Percentiles rank a stretch among this genome's conserved stretches.
Conservation (phyloP, 2,113 vertebrate species). For the Sciurus niger region DNA sequence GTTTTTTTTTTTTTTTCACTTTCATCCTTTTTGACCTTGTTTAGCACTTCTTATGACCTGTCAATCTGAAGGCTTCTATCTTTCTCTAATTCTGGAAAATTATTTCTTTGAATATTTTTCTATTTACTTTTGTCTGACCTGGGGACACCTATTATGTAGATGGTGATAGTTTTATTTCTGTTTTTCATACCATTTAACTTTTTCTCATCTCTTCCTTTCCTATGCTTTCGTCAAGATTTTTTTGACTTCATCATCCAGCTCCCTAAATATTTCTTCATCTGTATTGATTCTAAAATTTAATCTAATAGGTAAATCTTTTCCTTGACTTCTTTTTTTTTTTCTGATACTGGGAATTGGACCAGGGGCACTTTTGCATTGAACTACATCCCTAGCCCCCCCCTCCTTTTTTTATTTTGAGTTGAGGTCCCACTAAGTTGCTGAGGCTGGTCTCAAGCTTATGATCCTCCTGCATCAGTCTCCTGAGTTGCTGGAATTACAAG, state of each 20-base stretch:
- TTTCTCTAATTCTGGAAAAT: constrained; percentile 30
- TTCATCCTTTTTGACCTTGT: neutral
- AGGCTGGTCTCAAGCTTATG: neutral
- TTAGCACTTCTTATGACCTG: neutral
- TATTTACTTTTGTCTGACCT: neutral
- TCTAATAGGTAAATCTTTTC: neutral
- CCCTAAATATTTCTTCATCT: neutral
- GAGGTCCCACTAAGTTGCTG: neutral
- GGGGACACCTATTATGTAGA: neutral
- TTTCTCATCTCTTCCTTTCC: constrained; percentile 26
- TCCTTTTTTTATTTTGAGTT: neutral
- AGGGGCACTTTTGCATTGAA: neutral
- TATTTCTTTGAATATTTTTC: neutral
- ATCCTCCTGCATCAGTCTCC: neutral
- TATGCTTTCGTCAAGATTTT: neutral
- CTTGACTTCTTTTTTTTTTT: neutral
- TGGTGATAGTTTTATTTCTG: neutral
- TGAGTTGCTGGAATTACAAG: neutral
- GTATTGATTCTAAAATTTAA: neutral
- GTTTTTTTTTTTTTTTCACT: neutral
- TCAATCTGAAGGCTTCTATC: neutral
- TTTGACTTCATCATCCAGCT: neutral
- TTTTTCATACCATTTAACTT: neutral
- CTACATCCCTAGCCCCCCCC: neutral
- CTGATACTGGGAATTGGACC: neutral